Base-by-base conservation (phyloP, 2,797 vertebrate genomes). In the Gymnothorax reevesii region DNA sequence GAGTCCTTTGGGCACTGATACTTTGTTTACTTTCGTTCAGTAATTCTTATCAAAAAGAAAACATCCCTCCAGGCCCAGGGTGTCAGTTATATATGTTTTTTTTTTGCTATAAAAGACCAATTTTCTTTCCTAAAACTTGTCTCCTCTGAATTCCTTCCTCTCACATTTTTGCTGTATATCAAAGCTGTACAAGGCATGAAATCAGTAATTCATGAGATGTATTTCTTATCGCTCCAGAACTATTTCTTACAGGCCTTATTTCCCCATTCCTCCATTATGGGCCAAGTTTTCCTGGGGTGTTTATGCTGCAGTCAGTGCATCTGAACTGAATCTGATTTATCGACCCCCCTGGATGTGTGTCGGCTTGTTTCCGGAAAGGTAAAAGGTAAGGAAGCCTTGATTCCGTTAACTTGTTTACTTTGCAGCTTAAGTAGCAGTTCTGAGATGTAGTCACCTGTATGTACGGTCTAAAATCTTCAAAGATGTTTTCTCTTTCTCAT, bases 121-220 rank as follows among this genome's bases (percentile, higher is more conserved):
- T 49, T 17, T 5, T 80, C 84, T 27, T 59, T 82, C 49, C 13
- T 84, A 64, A 71, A 27, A 42, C 8, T 82, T 59, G 54, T 7
- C 25, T 85, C 10, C 20, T 22, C 17, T 52, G 12, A 42, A 62
- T 66, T 60, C 55, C 85, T 73, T 75, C 84, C 57, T 82, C 86
- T 1, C 27, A 88, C 87, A 83, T 82, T 62, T 79, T 90, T 88
- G 93, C 89, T 88, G 90, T 85, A 90, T 88, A 86, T 87, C 88
- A 91, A 86, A 87, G 83, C 85, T 59, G 87, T 88, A 89, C 84
- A 86, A 88, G 85, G 82, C 84, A 62, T 64, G 62, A 27, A 87
- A 83, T 89, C 83, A 91, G 82, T 93, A 92, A 91, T 94, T 94
- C 86, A 91, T 60, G 25, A 33, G 75, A 84, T 84, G 42, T 79